Conservation (phyloP, 1,140 invertebrate genomes). For the Drosophila pandora region DNA sequence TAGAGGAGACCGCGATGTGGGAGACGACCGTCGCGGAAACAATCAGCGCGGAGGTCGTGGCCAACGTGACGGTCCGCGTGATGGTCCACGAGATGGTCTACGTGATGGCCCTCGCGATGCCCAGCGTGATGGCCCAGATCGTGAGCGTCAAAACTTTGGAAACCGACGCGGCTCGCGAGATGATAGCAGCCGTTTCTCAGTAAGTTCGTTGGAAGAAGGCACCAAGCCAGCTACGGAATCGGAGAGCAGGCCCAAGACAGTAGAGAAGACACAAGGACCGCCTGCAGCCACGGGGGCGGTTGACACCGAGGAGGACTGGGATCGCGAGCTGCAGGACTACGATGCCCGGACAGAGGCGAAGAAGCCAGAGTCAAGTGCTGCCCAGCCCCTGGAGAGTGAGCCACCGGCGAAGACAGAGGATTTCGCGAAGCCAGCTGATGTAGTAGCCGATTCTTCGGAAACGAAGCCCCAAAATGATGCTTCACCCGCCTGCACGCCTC, state of each 20-base stretch:
- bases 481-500: conserved; percentile 65
- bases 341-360: conserved; percentile 66
- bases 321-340: conserved; percentile 74
- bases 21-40: conserved; percentile 62
- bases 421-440: conserved; percentile 34
- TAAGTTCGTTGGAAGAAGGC: conserved; percentile 58
- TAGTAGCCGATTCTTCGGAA: conserved; percentile 13
- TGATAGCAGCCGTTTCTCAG: conserved; percentile 60
- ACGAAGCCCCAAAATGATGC: conserved; percentile 38
- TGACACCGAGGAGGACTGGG: conserved; percentile 82
- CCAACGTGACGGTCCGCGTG: conserved; percentile 72
- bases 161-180: conserved; percentile 67
- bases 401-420: conserved; percentile 5
- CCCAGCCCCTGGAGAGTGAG: not conserved
- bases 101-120: conserved; percentile 61
- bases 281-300: not conserved
- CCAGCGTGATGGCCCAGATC: conserved; percentile 60
- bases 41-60: conserved; percentile 67
- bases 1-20: conserved; percentile 54
- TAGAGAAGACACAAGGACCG: not conserved
- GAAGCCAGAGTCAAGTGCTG: conserved; percentile 31
- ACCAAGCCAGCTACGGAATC: conserved; percentile 26
- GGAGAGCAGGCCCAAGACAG: conserved; percentile 21
- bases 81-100: conserved; percentile 55
- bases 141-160: conserved; percentile 55